phyloP scores from a whole-genome alignment of 92 coral and sea anemone species.

The Porites evermanni region DNA sequence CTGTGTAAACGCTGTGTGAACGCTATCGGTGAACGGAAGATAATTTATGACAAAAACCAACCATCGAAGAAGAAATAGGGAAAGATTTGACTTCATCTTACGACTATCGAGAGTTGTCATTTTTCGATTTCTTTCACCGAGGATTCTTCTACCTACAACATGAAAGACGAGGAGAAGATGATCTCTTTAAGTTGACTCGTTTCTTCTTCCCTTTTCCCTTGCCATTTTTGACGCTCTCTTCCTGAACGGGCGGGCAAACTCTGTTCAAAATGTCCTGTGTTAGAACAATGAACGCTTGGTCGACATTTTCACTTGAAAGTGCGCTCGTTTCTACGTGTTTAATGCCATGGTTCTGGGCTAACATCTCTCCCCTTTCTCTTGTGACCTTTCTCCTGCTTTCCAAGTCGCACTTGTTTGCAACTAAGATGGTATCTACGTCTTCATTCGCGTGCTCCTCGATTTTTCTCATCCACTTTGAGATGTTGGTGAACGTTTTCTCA shows the following conservation, averaged over 20 bases:
- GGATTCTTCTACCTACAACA: conserved; percentile 34
- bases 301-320: conserved; percentile 83
- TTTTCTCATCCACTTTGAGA: conserved; percentile 93
- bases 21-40: not conserved
- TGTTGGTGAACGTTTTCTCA: conserved; percentile 87
- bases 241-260: conserved; percentile 94
- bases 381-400: conserved; percentile 76
- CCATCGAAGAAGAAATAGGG: not conserved
- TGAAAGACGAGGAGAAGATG: conserved; percentile 57
- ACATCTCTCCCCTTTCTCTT: conserved; percentile 83
- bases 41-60: not conserved
- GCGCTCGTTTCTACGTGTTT: conserved; percentile 93
- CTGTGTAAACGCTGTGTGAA: not conserved
- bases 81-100: too few relatives aligned
- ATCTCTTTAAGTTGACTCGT: conserved; percentile 77
- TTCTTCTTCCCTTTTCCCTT: conserved; percentile 75
- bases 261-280: conserved; percentile 91
- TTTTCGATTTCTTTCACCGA: not conserved
- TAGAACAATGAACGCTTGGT: conserved; percentile 79
- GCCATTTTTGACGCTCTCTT: conserved; percentile 76
- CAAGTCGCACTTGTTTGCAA: conserved; percentile 95
- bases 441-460: conserved; percentile 98
- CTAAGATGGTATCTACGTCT: conserved; percentile 90
- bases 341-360: conserved; percentile 76
- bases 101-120: not conserved